Conservation (phyloP, 1,140 invertebrate genomes). For the Antheraea mylitta region DNA sequence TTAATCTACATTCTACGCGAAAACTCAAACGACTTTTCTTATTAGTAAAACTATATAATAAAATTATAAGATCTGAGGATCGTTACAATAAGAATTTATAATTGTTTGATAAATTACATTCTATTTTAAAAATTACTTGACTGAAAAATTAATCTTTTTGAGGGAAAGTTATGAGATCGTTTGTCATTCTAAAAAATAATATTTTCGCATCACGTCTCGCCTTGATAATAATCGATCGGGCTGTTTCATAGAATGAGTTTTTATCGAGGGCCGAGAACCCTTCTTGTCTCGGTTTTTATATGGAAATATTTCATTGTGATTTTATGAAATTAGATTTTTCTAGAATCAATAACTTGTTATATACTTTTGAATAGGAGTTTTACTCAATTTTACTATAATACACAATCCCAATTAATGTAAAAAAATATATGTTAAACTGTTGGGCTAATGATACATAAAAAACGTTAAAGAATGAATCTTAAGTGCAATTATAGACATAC, state of each 20-base stretch:
- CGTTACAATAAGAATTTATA: no score
- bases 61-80: not conserved
- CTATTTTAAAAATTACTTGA: not conserved
- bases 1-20: not conserved
- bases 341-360: not conserved
- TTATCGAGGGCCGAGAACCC: constrained; percentile 9
- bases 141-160: constrained; percentile 10
- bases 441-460: no score
- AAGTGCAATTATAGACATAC: no score
- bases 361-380: not conserved
- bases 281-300: constrained; percentile 8
- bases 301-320: constrained; percentile 19
- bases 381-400: not conserved
- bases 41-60: not conserved
- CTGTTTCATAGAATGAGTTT: not conserved
- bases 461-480: no score
- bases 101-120: not conserved
- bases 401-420: not conserved
- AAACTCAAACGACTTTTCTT: not conserved
- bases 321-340: not conserved
- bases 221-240: constrained; percentile 1
- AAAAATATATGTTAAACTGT: not conserved
- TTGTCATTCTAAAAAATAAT: constrained; percentile 16
- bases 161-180: constrained; percentile 11
- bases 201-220: constrained; percentile 16